phyloP scores from a whole-genome alignment of 2,113 vertebrate species.

The Chascanopsetta lugubris region DNA sequence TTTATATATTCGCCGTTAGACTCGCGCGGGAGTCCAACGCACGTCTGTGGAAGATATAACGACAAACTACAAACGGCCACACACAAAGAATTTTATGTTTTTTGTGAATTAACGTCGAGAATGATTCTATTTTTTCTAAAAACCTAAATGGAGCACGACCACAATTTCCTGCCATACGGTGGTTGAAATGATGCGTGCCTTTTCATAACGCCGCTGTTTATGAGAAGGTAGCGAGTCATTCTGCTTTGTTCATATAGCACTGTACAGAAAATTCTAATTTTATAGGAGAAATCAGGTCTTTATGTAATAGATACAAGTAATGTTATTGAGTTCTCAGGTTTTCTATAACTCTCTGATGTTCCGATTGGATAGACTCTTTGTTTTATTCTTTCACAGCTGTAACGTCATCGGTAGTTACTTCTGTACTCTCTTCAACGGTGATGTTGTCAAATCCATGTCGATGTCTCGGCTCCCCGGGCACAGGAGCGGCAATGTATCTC shows the following conservation, averaged over 20 bases:
- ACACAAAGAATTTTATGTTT: conserved; percentile 76
- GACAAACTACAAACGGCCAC: conserved; percentile 69
- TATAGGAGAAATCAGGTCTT: conserved; percentile 87
- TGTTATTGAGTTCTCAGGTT: conserved; percentile 87
- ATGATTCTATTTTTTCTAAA: conserved; percentile 85
- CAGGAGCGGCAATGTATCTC: conserved; percentile 57
- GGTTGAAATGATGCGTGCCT: conserved; percentile 80
- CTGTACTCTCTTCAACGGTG: conserved; percentile 75
- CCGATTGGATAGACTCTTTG: conserved; percentile 73
- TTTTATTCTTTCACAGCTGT: conserved; percentile 74
- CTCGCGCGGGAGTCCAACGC: conserved; percentile 56
- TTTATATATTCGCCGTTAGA: conserved; percentile 77
- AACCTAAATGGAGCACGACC: conserved; percentile 81
- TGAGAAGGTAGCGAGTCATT: conserved; percentile 80
- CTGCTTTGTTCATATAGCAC: conserved; percentile 84
- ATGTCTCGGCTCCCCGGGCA: conserved; percentile 69
- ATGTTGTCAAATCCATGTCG: conserved; percentile 75
- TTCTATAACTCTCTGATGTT: conserved; percentile 82
- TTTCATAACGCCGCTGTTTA: conserved; percentile 79
- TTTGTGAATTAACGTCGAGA: conserved; percentile 78
- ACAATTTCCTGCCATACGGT: conserved; percentile 81
- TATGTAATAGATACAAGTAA: conserved; percentile 84
- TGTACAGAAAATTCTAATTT: conserved; percentile 87
- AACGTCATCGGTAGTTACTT: conserved; percentile 66
- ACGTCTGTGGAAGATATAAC: conserved; percentile 58